Percentiles rank a stretch among this genome's conserved stretches.
Conservation (phyloP, 2,113 vertebrate species). For the Clarias magur region DNA sequence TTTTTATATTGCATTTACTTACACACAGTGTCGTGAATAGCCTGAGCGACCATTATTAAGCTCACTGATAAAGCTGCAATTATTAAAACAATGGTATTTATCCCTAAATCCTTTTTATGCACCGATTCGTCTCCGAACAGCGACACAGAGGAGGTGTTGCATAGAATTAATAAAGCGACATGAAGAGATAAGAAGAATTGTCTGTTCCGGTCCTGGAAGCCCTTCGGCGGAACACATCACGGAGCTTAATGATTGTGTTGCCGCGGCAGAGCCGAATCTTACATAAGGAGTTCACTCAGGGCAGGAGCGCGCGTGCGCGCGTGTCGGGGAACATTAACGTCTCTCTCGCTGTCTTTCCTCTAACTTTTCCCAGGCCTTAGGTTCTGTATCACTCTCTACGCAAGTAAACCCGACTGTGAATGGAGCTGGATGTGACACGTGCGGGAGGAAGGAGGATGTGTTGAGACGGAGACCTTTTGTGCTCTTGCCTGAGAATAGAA, state of each 20-base stretch:
- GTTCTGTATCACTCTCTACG: neutral
- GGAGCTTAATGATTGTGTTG: constrained; percentile 6
- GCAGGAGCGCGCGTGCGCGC: neutral
- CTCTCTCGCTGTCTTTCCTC: neutral
- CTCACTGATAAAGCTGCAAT: neutral
- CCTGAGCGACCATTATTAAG: neutral
- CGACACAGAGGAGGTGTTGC: neutral
- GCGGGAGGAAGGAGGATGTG: neutral
- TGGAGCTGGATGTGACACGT: neutral
- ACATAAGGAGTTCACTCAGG: neutral
- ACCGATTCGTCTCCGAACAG: constrained; percentile 4
- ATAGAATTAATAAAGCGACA: constrained; percentile 15
- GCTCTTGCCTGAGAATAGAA: neutral
- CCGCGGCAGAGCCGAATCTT: neutral
- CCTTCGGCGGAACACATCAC: neutral
- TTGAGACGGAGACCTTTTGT: constrained; percentile 22
- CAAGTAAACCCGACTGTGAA: neutral
- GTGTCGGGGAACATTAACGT: constrained; percentile 7
- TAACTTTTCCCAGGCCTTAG: constrained; percentile 17
- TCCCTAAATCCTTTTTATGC: neutral
- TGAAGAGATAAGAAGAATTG: neutral
- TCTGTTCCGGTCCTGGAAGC: neutral
- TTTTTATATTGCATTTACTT: neutral
- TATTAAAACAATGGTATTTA: neutral
- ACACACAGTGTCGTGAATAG: neutral